A percentile compares a stretch with the other conserved stretches of the same genome.
Evolutionary conservation across 2,113 vertebrate genomes (phyloP).

Genomic region (Agelaius tricolor): DNA sequence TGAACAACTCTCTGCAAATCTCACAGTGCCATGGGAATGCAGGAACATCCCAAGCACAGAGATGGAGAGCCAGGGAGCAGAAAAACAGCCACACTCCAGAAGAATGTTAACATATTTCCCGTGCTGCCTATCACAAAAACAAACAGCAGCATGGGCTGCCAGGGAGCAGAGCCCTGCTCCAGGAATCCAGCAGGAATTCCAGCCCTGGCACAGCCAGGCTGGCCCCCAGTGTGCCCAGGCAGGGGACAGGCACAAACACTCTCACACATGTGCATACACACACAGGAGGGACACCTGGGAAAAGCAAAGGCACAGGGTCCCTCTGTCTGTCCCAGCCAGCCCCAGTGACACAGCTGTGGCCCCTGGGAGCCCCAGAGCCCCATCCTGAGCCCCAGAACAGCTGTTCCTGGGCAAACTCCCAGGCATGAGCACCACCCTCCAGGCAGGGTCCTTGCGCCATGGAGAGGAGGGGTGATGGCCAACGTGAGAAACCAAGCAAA

Average conservation of each 20-base stretch:
- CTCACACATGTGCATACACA: not conserved
- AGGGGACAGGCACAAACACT: not conserved
- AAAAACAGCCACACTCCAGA: not conserved
- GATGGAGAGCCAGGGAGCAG: not conserved
- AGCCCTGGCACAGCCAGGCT: not conserved
- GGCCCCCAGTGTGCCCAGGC: not conserved
- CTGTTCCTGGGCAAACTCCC: conserved; percentile 31
- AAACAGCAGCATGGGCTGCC: not conserved
- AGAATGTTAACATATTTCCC: not conserved
- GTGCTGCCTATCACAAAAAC: not conserved
- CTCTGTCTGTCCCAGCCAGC: not conserved
- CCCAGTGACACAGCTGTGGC: not conserved
- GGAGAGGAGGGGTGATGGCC: conserved; percentile 1
- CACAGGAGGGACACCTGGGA: no score
- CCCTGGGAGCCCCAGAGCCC: no score
- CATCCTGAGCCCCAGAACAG: not conserved
- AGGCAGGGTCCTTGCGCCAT: not conserved
- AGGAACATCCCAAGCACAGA: not conserved
- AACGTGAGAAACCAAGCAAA: conserved; percentile 26
- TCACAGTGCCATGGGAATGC: not conserved
- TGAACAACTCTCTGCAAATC: not conserved
- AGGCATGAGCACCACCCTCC: not conserved
- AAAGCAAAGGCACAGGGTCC: no score
- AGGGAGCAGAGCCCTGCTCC: not conserved
- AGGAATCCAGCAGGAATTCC: not conserved